A percentile compares a stretch with the other conserved stretches of the same genome.
phyloP scores from a whole-genome alignment of 2,888 invertebrate species.

The Phengaris alcon region DNA sequence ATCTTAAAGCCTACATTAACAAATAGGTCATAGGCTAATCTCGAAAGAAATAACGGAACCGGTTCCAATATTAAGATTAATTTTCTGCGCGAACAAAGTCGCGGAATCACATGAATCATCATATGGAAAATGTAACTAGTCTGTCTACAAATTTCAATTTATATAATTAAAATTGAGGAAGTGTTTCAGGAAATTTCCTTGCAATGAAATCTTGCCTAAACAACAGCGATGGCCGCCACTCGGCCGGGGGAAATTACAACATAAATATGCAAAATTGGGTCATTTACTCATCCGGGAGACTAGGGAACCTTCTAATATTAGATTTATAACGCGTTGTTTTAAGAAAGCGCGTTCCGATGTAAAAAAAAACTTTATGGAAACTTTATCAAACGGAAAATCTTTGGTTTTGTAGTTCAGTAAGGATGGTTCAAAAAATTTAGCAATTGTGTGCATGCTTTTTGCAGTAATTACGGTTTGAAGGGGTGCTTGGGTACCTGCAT shows the following conservation, averaged over 20 bases:
- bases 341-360: too few species aligned
- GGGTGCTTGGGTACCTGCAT: not conserved
- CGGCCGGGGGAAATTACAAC: not conserved
- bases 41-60: not conserved
- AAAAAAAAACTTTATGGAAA: too few species aligned
- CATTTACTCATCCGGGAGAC: not conserved
- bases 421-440: too few species aligned
- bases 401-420: not conserved
- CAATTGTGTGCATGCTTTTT: too few species aligned
- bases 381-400: not conserved
- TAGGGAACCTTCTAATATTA: not conserved
- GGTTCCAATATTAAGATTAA: too few species aligned
- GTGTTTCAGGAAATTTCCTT: slow-evolving; percentile 19
- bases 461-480: not conserved
- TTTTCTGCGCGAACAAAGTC: too few species aligned
- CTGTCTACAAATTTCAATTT: not conserved
- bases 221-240: not conserved
- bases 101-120: not conserved
- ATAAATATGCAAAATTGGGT: slow-evolving; percentile 13
- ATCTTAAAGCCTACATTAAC: not conserved
- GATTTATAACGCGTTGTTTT: not conserved
- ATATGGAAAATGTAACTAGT: not conserved
- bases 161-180: slow-evolving; percentile 16
- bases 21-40: not conserved
- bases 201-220: slow-evolving; percentile 23